Conservation (phyloP, 2,888 invertebrate species). For the Drosophila putrida region DNA sequence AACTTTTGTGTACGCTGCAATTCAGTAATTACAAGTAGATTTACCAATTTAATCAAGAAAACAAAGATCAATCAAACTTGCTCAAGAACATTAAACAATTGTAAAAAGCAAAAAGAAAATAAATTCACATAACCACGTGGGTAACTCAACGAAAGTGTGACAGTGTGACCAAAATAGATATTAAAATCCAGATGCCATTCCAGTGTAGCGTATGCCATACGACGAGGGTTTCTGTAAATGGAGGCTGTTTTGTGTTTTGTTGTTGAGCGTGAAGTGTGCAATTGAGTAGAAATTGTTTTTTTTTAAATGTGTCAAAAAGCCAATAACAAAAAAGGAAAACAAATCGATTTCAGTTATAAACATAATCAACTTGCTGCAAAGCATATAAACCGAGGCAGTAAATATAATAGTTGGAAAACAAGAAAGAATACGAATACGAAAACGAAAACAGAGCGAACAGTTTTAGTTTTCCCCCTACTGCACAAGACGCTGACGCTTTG, state of each 20-base stretch:
- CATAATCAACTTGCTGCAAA: constrained; percentile 38
- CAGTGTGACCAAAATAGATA: background rate
- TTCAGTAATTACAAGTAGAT: background rate
- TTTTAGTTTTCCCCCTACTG: constrained; percentile 38
- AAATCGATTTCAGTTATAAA: constrained; percentile 37
- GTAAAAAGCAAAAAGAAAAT: too few relatives aligned
- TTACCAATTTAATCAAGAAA: background rate
- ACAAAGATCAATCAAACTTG: background rate
- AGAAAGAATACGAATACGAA: constrained; percentile 39
- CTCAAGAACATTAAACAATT: background rate
- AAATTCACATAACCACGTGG: too few relatives aligned
- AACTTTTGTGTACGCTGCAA: constrained; percentile 41
- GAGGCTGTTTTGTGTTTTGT: constrained; percentile 75
- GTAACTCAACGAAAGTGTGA: background rate
- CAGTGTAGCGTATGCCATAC: constrained; percentile 46
- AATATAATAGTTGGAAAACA: constrained; percentile 42
- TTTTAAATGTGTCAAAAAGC: constrained; percentile 66
- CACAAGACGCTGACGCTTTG: constrained; percentile 31
- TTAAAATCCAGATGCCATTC: constrained; percentile 9
- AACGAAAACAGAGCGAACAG: constrained; percentile 43
- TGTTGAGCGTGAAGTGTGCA: constrained; percentile 77
- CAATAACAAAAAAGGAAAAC: constrained; percentile 41
- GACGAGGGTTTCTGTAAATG: constrained; percentile 77
- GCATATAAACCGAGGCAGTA: constrained; percentile 9
- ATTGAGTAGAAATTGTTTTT: constrained; percentile 63